Evolutionary conservation across 1,140 invertebrate species (phyloP).

Genomic region (Oscheius sp.): DNA sequence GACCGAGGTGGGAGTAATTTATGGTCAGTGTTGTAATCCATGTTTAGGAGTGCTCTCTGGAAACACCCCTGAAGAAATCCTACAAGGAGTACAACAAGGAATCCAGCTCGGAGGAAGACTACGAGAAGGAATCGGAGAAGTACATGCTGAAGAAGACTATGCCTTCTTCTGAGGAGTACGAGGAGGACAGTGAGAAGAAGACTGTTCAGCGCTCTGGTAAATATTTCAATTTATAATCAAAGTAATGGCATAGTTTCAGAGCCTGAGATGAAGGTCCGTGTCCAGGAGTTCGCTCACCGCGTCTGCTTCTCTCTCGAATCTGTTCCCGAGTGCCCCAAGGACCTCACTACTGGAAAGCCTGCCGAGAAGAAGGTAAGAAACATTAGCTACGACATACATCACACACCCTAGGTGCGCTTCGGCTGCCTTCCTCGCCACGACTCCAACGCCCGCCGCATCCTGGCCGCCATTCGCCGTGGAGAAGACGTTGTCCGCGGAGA

Average conservation of each 20-base stretch:
- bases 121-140: conserved; percentile 12
- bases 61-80: conserved; percentile 1
- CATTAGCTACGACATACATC: too few relatives aligned
- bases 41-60: conserved; percentile 22
- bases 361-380: conserved; percentile 15
- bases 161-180: not conserved
- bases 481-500: not conserved
- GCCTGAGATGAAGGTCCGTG: conserved; percentile 6
- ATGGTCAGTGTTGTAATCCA: not conserved
- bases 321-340: conserved; percentile 34
- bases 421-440: conserved; percentile 29
- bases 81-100: conserved; percentile 17
- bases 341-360: not conserved
- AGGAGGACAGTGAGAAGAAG: conserved; percentile 22
- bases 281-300: conserved; percentile 22
- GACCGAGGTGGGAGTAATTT: not conserved
- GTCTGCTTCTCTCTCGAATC: conserved; percentile 47
- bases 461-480: conserved; percentile 13
- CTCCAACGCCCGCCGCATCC: conserved; percentile 15
- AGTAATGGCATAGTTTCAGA: conserved; percentile 1
- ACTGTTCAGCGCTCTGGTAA: too few relatives aligned
- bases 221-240: too few relatives aligned
- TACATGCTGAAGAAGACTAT: not conserved
- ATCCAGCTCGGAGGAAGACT: conserved; percentile 17
- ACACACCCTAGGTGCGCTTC: conserved; percentile 22